Evolutionary conservation across 2,113 vertebrate genomes (phyloP), one percentile per base, ranked within the genome.

Genomic region (Tricholaema leucomelas): DNA sequence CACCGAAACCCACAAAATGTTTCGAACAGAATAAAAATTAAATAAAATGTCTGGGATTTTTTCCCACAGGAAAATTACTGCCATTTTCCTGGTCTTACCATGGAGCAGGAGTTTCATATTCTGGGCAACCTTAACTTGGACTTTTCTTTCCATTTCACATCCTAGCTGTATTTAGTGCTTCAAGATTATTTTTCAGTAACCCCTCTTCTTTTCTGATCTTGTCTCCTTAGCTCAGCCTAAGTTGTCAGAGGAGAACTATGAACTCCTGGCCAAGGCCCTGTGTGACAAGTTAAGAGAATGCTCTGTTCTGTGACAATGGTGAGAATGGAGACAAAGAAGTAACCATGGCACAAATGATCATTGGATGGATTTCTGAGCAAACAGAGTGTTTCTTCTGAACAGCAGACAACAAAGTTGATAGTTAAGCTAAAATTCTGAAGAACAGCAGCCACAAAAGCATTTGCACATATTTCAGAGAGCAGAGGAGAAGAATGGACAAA

Each of bases 401-500:
- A 72, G 64, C 11, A 82, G 84, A 84, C 73, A 91, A 54, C 30
- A 85, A 91, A 63, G 35, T 35, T 77, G 48, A 61, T 35, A 44
- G n/a, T 93, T 81, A 46, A 87, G 78, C 44, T 84, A 61, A 88
- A 94, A 86, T 85, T 81, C 78, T 66, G 50, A 81, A 79, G 60
- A 91, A 74, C 1, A 61, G 67, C 72, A 91, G 55, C 36, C 72
- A 86, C 50, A 50, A 79, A 75, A 30, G 15, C 63, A 55, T 71
- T 80, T 89, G 79, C 66, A 70, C 65, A 87, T 94, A 75, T 91
- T 69, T 78, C 55, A 54, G n/a, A 60, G 71, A 88, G 27, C 69
- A 81, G 66, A 59, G 19, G 12, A 82, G 69, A 85, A 80, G 44
- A 95, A 38, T 0, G 31, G 54, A 66, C 55, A 89, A 91, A 96